Evolutionary conservation across 2,113 vertebrate genomes (phyloP).

Genomic region (Gadus macrocephalus): DNA sequence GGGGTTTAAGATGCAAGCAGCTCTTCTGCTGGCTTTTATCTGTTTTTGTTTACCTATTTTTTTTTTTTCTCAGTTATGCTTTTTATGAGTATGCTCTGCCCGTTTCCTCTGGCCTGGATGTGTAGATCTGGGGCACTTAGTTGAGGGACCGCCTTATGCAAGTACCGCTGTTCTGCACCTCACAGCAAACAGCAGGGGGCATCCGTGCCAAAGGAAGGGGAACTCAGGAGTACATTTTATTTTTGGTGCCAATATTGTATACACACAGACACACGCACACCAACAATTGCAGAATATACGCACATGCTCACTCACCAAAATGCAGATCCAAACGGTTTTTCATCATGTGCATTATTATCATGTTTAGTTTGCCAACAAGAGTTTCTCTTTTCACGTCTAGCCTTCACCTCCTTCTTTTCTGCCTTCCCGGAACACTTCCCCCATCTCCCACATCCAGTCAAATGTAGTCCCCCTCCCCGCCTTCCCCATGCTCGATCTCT

Average conservation of each 20-base stretch:
- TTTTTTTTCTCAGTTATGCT: slow-evolving; percentile 19
- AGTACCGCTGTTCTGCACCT: slow-evolving; percentile 40
- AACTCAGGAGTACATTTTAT: slow-evolving; percentile 57
- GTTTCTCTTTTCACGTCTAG: slow-evolving; percentile 13
- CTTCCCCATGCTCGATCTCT: slow-evolving; percentile 59
- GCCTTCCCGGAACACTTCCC: slow-evolving; percentile 38
- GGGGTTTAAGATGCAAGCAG: no score
- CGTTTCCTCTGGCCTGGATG: slow-evolving; percentile 32
- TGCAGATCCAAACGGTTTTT: slow-evolving; percentile 34
- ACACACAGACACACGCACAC: slow-evolving; percentile 20
- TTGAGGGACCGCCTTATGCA: slow-evolving; percentile 59
- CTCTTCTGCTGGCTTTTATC: slow-evolving; percentile 29
- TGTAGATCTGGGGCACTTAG: slow-evolving; percentile 32
- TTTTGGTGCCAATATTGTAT: slow-evolving; percentile 64
- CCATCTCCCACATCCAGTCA: slow-evolving; percentile 21
- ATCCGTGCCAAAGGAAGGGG: slow-evolving; percentile 45
- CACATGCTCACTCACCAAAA: slow-evolving; percentile 22
- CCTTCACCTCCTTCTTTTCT: slow-evolving; percentile 32
- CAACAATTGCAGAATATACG: slow-evolving; percentile 1
- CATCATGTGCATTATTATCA: slow-evolving; percentile 54
- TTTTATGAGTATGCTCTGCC: background rate
- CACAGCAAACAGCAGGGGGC: slow-evolving; percentile 19
- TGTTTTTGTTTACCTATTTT: slow-evolving; percentile 22
- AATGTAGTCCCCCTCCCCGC: slow-evolving; percentile 48
- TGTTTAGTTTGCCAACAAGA: slow-evolving; percentile 5